Percentiles rank a stretch among this genome's conserved stretches.
Evolutionary conservation across 2,113 vertebrate species (phyloP).

Genomic region (Capreolus pygargus): DNA sequence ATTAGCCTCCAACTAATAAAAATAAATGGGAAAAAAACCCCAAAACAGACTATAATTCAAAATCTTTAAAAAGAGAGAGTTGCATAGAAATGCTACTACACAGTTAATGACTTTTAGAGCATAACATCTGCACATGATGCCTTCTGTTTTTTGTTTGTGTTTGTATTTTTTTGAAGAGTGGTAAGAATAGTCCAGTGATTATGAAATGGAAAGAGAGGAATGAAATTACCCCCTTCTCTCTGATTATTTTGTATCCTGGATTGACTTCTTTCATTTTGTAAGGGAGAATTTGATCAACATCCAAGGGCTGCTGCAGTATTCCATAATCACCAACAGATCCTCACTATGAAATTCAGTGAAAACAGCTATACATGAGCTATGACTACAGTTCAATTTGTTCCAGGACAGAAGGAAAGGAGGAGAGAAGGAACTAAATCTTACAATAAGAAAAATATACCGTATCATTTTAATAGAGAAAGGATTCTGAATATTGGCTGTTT

Average conservation of each 20-base stretch:
- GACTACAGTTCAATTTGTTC: background rate
- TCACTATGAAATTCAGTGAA: background rate
- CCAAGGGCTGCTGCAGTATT: background rate
- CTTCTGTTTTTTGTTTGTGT: background rate
- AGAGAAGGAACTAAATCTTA: background rate
- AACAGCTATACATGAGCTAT: background rate
- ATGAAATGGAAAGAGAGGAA: conserved; percentile 20
- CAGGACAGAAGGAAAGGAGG: background rate
- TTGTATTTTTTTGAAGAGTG: background rate
- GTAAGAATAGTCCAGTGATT: background rate
- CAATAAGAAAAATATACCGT: background rate
- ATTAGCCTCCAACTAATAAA: too few species aligned
- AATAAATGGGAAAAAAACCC: too few species aligned
- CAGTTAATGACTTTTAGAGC: background rate
- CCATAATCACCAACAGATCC: background rate
- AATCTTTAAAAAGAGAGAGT: background rate
- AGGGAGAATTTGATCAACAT: conserved; percentile 3
- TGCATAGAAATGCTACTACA: background rate
- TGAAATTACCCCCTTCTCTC: background rate
- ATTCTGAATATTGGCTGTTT: conserved; percentile 9
- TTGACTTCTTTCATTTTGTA: conserved; percentile 17
- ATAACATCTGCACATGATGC: background rate
- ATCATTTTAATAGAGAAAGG: background rate
- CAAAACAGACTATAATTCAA: background rate
- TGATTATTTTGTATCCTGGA: background rate